Evolutionary conservation across 1,140 invertebrate species (phyloP).

Genomic region (Drosophila nikananu): DNA sequence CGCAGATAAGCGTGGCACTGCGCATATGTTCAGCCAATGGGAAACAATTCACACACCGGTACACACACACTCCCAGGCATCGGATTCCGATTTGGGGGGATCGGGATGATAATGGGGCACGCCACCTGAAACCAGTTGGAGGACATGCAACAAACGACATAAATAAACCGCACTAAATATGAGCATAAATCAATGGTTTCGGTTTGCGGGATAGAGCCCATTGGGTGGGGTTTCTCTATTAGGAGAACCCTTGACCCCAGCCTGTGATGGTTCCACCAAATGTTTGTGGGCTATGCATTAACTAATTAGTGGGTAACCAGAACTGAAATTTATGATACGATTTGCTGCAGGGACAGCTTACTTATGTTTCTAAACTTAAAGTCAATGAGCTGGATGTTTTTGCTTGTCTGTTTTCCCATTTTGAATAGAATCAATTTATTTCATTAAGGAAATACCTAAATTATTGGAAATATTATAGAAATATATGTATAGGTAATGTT

Average conservation of each 20-base stretch:
- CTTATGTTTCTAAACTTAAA: neutral
- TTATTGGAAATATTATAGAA: neutral
- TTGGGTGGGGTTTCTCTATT: neutral
- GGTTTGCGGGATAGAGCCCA: conserved; percentile 7
- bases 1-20: conserved; percentile 61
- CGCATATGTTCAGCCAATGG: conserved; percentile 52
- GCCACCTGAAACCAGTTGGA: conserved; percentile 55
- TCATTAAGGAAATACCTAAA: neutral
- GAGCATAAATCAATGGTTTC: conserved; percentile 73
- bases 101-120: conserved; percentile 46
- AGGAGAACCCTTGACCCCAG: conserved; percentile 16
- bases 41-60: conserved; percentile 39
- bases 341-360: neutral
- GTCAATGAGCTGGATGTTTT: neutral
- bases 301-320: conserved; percentile 58
- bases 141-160: conserved; percentile 62
- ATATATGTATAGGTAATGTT: neutral
- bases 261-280: conserved; percentile 22
- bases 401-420: neutral
- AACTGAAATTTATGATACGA: conserved; percentile 8
- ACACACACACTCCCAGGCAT: conserved; percentile 16
- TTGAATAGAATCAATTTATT: neutral
- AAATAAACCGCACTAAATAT: conserved; percentile 69
- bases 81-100: conserved; percentile 1
- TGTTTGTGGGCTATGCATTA: conserved; percentile 54